Evolutionary conservation across 2,113 vertebrate genomes (phyloP).

Genomic region (Raja brachyura): DNA sequence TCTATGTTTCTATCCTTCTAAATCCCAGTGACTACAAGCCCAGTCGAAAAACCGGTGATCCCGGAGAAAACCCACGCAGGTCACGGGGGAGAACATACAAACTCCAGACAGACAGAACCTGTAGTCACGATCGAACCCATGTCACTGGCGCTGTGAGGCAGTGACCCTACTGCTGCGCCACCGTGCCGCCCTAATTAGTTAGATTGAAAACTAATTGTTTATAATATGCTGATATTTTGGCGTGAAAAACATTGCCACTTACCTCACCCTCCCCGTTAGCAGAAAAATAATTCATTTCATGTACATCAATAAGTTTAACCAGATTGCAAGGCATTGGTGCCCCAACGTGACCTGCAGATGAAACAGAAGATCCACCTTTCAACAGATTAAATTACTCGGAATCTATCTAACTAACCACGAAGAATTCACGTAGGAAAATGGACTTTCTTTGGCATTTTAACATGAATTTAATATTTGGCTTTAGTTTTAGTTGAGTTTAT

Average conservation of each 20-base stretch:
- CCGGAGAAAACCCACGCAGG: no score
- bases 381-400: background rate
- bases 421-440: background rate
- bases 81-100: no score
- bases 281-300: conserved; percentile 91
- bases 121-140: no score
- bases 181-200: no score
- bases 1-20: no score
- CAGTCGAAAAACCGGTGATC: no score
- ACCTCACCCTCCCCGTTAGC: conserved; percentile 89
- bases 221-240: background rate
- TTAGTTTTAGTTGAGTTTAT: no score
- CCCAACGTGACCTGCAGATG: conserved; percentile 78
- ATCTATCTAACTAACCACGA: background rate
- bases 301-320: conserved; percentile 83
- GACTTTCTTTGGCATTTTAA: background rate
- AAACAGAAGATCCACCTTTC: background rate
- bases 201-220: background rate
- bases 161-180: no score
- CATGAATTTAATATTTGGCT: background rate
- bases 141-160: no score
- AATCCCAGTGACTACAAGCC: no score
- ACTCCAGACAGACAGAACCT: no score
- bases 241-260: conserved; percentile 44
- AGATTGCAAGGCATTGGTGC: conserved; percentile 81